Conservation (phyloP, 92 coral and sea anemone genomes). For the Porites divaricata region DNA sequence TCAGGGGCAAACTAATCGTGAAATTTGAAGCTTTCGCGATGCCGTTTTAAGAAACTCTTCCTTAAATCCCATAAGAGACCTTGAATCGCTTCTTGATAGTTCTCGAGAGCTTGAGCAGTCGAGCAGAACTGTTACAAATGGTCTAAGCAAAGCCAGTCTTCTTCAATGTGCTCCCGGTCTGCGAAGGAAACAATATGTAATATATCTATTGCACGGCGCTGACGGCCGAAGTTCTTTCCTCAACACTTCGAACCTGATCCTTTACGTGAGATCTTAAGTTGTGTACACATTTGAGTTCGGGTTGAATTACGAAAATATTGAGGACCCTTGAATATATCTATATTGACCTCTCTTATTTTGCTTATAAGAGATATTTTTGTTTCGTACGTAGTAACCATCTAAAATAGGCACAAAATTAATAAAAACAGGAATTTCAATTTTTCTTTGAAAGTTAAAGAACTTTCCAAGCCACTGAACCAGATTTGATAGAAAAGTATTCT, state of each 20-base stretch:
- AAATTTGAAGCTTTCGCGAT: background rate
- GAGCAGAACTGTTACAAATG: background rate
- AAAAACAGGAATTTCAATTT: background rate
- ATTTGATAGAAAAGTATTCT: background rate
- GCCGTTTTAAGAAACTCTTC: background rate
- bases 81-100: background rate
- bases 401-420: background rate
- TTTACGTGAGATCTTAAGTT: background rate
- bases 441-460: background rate
- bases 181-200: constrained; percentile 8
- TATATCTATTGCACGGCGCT: background rate
- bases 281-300: background rate
- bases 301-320: constrained; percentile 15
- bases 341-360: constrained; percentile 1
- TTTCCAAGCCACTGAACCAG: background rate
- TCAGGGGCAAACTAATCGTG: background rate
- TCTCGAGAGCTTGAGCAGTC: background rate
- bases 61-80: background rate
- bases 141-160: background rate
- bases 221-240: background rate
- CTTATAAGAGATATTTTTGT: constrained; percentile 25
- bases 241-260: background rate
- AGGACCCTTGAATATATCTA: background rate
- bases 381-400: constrained; percentile 1
- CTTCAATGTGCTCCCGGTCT: constrained; percentile 1